These are phyloP conservation scores for Bombus soroeensis DNA, from an alignment of 1,140 invertebrate genomes.

Conservation along the genomic window DNA sequence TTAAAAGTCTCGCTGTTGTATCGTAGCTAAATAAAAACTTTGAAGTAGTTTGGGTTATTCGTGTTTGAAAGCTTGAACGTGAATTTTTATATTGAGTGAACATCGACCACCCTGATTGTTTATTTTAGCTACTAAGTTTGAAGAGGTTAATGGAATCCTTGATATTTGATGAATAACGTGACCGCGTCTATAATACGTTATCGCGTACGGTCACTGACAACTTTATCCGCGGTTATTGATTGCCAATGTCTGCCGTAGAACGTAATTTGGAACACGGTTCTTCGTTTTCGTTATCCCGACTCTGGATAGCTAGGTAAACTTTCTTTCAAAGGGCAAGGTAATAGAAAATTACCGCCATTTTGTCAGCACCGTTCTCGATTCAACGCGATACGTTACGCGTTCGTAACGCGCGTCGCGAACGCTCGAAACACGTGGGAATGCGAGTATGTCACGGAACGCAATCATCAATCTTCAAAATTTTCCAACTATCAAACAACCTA, in stretches of 20 bases:
- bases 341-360: constrained; percentile 30
- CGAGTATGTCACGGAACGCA: not conserved
- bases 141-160: not conserved
- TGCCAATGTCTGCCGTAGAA: constrained; percentile 45
- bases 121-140: not conserved
- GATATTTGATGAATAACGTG: not conserved
- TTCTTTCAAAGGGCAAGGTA: not conserved
- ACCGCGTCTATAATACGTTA: not conserved
- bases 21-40: not conserved
- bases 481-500: not conserved
- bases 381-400: not conserved
- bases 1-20: not conserved
- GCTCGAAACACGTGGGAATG: constrained; percentile 40
- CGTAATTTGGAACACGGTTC: not conserved
- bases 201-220: constrained; percentile 3
- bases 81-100: no score
- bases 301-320: not conserved
- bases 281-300: no score
- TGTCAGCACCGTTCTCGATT: not conserved
- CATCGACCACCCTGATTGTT: no score
- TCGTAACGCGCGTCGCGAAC: not conserved
- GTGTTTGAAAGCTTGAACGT: not conserved
- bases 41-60: not conserved
- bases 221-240: constrained; percentile 63
- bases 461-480: not conserved